Base-by-base conservation (phyloP, 2,797 vertebrate genomes). In the Helicolenus hilgendorfi region DNA sequence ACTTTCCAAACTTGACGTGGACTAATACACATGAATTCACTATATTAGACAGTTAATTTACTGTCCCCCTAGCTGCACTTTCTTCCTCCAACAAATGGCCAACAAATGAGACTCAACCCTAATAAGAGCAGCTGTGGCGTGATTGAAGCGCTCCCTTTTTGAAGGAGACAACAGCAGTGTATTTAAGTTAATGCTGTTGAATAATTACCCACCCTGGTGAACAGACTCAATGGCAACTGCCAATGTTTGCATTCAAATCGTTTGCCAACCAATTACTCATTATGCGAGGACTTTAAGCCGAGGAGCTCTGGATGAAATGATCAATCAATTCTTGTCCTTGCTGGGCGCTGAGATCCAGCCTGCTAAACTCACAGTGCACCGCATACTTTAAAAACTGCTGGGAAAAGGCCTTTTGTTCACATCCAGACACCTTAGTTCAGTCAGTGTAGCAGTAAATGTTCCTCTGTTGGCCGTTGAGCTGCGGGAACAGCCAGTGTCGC, bases 181-280 rank as follows among this genome's bases (percentile, higher is more conserved):
- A 77, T 92, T 89, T 88, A 85, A 88, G 73, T 86, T 92, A 88
- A 93, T 81, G 85, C 77, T 67, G 84, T 58, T 92, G 89, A 93
- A 94, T 91, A 91, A 94, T 94, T 91, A 83, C 83, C 45, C 72
- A 70, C 72, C 36, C 56, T 11, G 69, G 72, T 77, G 77, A 88
- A 77, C 89, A 83, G 76, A 83, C 81, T 92, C 77, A 70, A 86
- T 88, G 81, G 81, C 55, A 79, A 84, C 64, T 35, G 86, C 55
- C 71, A 73, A 72, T 55, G 84, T 90, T 93, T 92, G 92, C 81
- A 87, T 93, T 91, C 74, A 85, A 64, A 89, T 89, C 45, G 26
- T 79, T 90, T 86, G 70, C 90, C 65, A 81, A 62, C 81, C 89
- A 91, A 89, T 94, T 91, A 88, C 65, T 92, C 74, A 93, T 84